Base-by-base conservation (phyloP, 2,113 vertebrate genomes). In the Hymenochirus boettgeri region DNA sequence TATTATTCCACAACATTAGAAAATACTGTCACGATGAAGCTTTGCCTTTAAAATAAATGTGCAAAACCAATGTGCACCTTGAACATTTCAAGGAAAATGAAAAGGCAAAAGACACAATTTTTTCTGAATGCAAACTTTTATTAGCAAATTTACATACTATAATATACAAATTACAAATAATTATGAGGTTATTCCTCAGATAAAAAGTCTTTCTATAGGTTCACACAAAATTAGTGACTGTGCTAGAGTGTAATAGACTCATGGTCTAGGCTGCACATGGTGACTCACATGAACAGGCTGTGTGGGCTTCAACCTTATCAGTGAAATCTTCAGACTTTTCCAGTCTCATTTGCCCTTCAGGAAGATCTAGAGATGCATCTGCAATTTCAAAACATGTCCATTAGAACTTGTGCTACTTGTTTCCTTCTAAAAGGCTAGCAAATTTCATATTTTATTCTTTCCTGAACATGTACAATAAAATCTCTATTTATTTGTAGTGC, bases 301-400 rank as follows among this genome's bases (percentile, higher is more conserved):
- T 66, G 1, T 76, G 65, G 0, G 61, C 69, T 0, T 75, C 1
- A 1, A 70, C 70, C 0, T 22, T 17, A 57, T 66, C 61, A 51
- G 57, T 62, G 1, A 51, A 1, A 2, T 77, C 72, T 45, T 82
- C 80, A 1, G 55, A 18, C 2, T 72, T 79, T 24, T 61, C 69
- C 2, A 70, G 19, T n/a, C 35, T 62, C 0, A 1, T 29, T 50
- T 61, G 70, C 0, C 39, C 22, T 29, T 77, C 57, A 0, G 15
- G 21, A 13, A 69, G 31, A 7, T 69, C 57, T 13, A 60, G 13
- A 42, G 65, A 23, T 22, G 57, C 12, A 21, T 26, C 65, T 69
- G 54, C 22, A 46, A 4, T 42, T 35, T 17, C 7, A 42, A n/a
- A 42, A 42, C 10, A 42, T 11, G 15, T 2, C 1, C 33, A 35